Conservation (phyloP, 1,140 invertebrate genomes). For the Drosophila nasuta region DNA sequence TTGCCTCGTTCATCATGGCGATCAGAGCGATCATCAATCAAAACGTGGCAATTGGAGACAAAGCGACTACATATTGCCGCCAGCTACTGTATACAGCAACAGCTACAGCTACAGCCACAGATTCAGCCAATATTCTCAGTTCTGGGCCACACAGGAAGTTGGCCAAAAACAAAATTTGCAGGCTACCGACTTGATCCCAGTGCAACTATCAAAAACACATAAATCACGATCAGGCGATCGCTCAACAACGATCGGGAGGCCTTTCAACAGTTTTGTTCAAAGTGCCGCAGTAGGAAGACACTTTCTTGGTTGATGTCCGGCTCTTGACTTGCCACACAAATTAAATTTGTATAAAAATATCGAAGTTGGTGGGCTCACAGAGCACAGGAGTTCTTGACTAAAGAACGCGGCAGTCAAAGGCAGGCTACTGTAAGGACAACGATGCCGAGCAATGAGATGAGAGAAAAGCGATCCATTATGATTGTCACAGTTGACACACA, state of each 20-base stretch:
- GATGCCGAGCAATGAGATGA: conserved; percentile 15
- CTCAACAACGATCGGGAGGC: conserved; percentile 39
- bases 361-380: conserved; percentile 74
- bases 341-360: conserved; percentile 79
- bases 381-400: neutral
- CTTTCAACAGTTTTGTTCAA: conserved; percentile 78
- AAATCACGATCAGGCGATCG: conserved; percentile 63
- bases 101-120: conserved; percentile 19
- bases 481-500: conserved; percentile 81
- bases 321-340: conserved; percentile 69
- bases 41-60: conserved; percentile 45
- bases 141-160: conserved; percentile 72
- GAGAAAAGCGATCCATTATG: conserved; percentile 72
- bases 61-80: conserved; percentile 45
- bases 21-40: conserved; percentile 61
- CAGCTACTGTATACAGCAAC: conserved; percentile 57
- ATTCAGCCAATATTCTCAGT: conserved; percentile 10
- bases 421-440: conserved; percentile 74
- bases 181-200: conserved; percentile 34
- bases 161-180: conserved; percentile 55
- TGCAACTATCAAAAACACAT: conserved; percentile 77
- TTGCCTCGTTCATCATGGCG: conserved; percentile 31
- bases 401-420: conserved; percentile 25
- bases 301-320: conserved; percentile 1
- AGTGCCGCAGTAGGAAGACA: conserved; percentile 50